Conservation (phyloP, 2,797 vertebrate genomes). For the Clarias pachynema region DNA sequence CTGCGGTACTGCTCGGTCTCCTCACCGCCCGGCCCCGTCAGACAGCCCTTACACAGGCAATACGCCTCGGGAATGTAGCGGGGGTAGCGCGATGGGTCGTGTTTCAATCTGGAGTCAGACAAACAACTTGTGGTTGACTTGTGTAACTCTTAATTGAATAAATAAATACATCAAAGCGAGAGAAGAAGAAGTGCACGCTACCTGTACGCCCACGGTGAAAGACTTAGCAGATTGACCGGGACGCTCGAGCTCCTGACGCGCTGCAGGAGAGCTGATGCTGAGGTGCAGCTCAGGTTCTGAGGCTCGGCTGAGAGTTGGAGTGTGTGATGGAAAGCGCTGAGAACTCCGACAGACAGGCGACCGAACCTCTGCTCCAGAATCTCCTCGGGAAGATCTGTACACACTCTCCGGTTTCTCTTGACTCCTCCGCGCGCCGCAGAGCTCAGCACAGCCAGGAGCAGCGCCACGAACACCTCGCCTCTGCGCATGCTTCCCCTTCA, state of each 20-base stretch:
- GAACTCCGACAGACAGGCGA: slow-evolving; percentile 86
- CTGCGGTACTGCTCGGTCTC: slow-evolving; percentile 86
- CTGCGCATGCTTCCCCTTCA: slow-evolving; percentile 49
- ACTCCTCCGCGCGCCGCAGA: slow-evolving; percentile 58
- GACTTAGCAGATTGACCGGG: slow-evolving; percentile 87
- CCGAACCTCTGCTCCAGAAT: slow-evolving; percentile 93
- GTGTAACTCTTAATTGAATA: too few relatives aligned
- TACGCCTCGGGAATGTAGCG: slow-evolving; percentile 91
- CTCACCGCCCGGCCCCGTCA: slow-evolving; percentile 76
- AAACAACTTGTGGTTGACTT: too few relatives aligned
- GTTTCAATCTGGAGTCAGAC: slow-evolving; percentile 77
- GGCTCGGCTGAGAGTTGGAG: slow-evolving; percentile 84
- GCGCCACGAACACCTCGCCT: slow-evolving; percentile 59
- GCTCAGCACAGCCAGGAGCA: slow-evolving; percentile 53
- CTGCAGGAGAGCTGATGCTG: slow-evolving; percentile 58
- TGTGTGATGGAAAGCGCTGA: slow-evolving; percentile 92
- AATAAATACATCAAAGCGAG: too few relatives aligned
- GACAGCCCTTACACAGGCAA: slow-evolving; percentile 90
- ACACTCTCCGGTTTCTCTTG: slow-evolving; percentile 74
- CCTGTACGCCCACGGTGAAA: slow-evolving; percentile 96
- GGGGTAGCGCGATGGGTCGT: slow-evolving; percentile 84
- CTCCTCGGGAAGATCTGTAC: slow-evolving; percentile 88
- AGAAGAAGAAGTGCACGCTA: slow-evolving; percentile 59
- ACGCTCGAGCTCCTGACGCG: slow-evolving; percentile 73
- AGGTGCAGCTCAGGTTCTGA: slow-evolving; percentile 84